These are phyloP conservation scores for Eonycteris spelaea DNA, from an alignment of 2,113 vertebrate genomes.

Conservation along the genomic window DNA sequence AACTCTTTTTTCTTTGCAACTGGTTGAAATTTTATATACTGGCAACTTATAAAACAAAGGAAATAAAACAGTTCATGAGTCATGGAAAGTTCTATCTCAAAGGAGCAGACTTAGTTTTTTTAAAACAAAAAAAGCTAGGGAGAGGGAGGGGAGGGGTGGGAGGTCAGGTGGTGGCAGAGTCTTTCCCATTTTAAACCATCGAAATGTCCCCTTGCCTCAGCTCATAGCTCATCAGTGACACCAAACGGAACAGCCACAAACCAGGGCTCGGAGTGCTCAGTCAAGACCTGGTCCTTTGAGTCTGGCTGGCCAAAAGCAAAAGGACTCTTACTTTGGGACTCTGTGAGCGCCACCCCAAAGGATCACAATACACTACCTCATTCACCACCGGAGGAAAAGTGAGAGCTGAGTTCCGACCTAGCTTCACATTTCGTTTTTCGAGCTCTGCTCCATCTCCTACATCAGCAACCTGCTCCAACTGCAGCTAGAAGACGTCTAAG, in stretches of 20 bases:
- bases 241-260: rapidly evolving
- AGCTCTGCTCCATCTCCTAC: not conserved
- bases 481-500: not conserved
- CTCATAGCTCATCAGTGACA: not conserved
- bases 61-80: not conserved
- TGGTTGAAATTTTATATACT: not conserved
- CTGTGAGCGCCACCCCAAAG: not conserved
- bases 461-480: not conserved
- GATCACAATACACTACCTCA: too few relatives aligned
- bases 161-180: too few relatives aligned
- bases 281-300: rapidly evolving
- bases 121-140: not conserved
- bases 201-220: not conserved
- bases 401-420: not conserved
- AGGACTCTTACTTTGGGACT: not conserved
- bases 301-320: rapidly evolving
- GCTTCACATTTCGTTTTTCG: not conserved
- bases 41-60: constrained; percentile 15
- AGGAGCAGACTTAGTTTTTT: not conserved
- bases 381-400: not conserved
- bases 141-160: too few relatives aligned
- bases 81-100: not conserved
- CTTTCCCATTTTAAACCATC: not conserved
- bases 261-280: not conserved
- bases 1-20: constrained; percentile 22